Percentiles rank a stretch among this genome's conserved stretches.
Evolutionary conservation across 2,888 invertebrate genomes (phyloP).

Genomic region (Calliopum simillimum): DNA sequence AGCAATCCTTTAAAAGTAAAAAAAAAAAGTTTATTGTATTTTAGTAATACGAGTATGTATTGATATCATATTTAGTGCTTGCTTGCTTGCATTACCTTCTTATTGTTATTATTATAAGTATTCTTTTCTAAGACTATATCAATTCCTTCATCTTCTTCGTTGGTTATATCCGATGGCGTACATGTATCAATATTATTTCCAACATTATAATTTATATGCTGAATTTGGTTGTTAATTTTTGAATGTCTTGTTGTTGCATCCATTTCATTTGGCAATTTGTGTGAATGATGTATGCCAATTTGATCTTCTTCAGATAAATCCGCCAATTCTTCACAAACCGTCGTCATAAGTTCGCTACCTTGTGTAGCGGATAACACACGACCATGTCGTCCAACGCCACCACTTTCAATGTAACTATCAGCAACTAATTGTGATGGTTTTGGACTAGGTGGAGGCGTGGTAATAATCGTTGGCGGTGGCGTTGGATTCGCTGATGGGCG

Average conservation of each 20-base stretch:
- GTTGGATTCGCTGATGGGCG: constrained; percentile 48
- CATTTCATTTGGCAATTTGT: constrained; percentile 53
- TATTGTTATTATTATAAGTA: constrained; percentile 45
- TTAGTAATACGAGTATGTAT: constrained; percentile 2
- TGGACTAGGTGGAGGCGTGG: constrained; percentile 68
- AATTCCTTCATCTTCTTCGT: constrained; percentile 47
- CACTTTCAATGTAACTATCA: constrained; percentile 41
- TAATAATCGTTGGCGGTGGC: constrained; percentile 63
- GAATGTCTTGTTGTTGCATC: constrained; percentile 35
- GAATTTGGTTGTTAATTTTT: neutral
- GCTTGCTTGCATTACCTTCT: constrained; percentile 43
- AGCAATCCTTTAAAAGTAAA: constrained; percentile 45
- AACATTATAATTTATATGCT: constrained; percentile 6
- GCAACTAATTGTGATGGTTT: constrained; percentile 54
- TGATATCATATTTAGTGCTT: no score
- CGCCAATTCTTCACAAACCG: constrained; percentile 62
- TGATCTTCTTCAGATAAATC: constrained; percentile 53
- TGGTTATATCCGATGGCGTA: constrained; percentile 30
- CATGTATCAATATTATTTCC: constrained; percentile 28
- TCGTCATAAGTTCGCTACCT: constrained; percentile 67
- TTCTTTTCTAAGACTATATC: constrained; percentile 47
- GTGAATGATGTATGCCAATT: constrained; percentile 50
- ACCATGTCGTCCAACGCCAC: constrained; percentile 51
- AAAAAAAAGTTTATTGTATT: constrained; percentile 51
- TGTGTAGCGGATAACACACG: constrained; percentile 55